Conservation (phyloP, 2,113 vertebrate genomes). For the Syrmaticus mikado region DNA sequence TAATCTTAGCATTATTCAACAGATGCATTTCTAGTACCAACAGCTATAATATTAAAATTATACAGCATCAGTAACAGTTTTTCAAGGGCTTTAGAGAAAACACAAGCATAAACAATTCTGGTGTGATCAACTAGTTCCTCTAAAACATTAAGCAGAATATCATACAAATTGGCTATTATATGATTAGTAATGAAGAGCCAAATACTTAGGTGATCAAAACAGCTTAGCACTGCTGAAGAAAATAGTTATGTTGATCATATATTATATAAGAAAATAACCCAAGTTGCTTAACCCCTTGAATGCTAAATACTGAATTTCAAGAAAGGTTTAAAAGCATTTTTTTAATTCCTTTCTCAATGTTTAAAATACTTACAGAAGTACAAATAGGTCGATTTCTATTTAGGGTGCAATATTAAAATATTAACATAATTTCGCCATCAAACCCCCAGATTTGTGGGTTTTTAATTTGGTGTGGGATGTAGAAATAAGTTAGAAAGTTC, state of each 20-base stretch:
- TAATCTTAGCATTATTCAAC: constrained; percentile 52
- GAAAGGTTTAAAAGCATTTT: neutral
- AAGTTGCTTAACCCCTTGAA: constrained; percentile 16
- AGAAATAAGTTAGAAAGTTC: neutral
- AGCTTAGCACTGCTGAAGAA: neutral
- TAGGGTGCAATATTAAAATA: neutral
- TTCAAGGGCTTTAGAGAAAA: constrained; percentile 42
- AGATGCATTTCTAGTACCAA: constrained; percentile 40
- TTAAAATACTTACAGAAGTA: neutral
- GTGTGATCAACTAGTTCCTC: constrained; percentile 28
- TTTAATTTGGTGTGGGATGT: neutral
- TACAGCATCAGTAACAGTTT: constrained; percentile 37
- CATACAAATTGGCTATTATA: constrained; percentile 27
- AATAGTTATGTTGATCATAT: neutral
- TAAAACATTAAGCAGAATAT: constrained; percentile 50
- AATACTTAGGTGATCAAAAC: neutral
- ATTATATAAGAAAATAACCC: neutral
- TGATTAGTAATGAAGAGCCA: neutral
- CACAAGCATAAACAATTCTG: constrained; percentile 16
- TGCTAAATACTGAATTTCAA: constrained; percentile 13
- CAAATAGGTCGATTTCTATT: neutral
- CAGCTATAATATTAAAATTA: constrained; percentile 59
- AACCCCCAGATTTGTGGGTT: neutral
- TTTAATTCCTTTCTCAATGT: neutral
- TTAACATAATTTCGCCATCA: neutral